These are phyloP conservation scores for Axis porcinus DNA, from an alignment of 2,113 vertebrate species.

Conservation along the genomic window DNA sequence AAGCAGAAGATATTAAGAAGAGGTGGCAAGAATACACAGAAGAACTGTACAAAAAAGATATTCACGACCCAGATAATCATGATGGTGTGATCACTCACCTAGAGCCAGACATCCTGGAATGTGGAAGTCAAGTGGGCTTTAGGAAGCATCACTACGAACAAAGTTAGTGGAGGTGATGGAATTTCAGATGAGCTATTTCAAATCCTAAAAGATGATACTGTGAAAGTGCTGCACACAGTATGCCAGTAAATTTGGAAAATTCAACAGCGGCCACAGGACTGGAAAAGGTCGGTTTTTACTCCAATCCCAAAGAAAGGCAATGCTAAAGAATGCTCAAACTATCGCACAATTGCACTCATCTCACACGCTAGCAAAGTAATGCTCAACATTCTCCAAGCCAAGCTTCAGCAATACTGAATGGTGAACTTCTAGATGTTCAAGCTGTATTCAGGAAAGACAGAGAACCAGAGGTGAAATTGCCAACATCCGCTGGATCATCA, in stretches of 20 bases:
- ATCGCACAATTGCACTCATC: background rate
- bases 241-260: background rate
- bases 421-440: background rate
- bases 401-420: background rate
- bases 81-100: background rate
- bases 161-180: background rate
- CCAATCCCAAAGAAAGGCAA: background rate
- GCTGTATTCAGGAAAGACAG: background rate
- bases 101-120: background rate
- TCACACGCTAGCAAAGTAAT: background rate
- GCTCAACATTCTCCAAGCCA: background rate
- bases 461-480: background rate
- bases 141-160: background rate
- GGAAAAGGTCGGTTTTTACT: background rate
- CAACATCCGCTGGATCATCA: accelerated
- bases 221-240: background rate
- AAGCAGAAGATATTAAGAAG: background rate
- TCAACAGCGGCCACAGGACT: background rate
- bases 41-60: background rate
- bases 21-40: background rate
- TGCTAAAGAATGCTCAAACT: background rate
- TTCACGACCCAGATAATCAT: background rate
- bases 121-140: background rate
- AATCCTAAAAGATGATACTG: background rate
- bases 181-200: background rate